phyloP scores from a whole-genome alignment of 2,797 vertebrate species.

The Potorous gilbertii region DNA sequence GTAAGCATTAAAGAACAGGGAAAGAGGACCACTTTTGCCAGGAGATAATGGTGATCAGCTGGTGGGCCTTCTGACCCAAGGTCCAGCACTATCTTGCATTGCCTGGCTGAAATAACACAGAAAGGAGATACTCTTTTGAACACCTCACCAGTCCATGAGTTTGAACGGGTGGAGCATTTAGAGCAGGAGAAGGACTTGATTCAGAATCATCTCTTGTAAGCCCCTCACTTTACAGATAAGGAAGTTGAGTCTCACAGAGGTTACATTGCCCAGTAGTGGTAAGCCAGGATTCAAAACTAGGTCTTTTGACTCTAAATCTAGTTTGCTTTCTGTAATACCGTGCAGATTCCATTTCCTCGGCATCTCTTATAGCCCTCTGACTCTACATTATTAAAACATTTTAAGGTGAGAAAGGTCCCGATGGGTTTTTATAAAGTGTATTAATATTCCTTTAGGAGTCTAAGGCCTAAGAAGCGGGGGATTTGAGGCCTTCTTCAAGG shows the following conservation, averaged over 20 bases:
- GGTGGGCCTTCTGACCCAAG: neutral
- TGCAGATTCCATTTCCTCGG: neutral
- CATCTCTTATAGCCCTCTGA: neutral
- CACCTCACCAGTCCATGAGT: neutral
- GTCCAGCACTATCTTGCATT: neutral
- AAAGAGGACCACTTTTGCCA: neutral
- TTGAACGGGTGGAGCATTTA: neutral
- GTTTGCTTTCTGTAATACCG: neutral
- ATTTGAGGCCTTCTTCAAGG: neutral
- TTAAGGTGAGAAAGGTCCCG: neutral
- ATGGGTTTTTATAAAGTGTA: neutral
- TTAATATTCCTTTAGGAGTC: neutral
- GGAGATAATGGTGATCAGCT: slow-evolving; percentile 34
- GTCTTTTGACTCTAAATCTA: neutral
- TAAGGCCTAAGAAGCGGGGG: neutral
- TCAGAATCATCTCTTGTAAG: neutral
- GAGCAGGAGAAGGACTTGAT: neutral
- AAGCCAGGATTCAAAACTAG: neutral
- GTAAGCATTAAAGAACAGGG: neutral
- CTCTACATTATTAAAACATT: neutral
- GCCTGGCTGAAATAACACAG: neutral
- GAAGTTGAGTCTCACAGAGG: neutral
- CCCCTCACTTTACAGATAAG: neutral
- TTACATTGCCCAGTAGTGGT: neutral
- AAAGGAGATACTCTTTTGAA: neutral